Evolutionary conservation across 2,888 invertebrate species (phyloP).

Genomic region (Aleiodes testaceus): DNA sequence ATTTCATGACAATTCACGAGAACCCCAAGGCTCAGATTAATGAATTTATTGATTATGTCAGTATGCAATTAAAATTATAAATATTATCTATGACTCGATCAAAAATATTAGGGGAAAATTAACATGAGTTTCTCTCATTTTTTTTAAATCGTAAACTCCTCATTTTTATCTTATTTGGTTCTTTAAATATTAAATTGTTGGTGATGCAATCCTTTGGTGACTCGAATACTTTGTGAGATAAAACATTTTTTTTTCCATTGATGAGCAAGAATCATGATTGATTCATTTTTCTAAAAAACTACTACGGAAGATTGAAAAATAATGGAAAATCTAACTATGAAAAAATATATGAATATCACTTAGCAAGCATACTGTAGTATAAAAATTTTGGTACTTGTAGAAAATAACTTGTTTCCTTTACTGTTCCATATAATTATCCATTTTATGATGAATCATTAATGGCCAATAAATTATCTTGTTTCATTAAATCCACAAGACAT

Average conservation of each 20-base stretch:
- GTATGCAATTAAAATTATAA: no score
- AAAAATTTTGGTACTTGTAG: constrained; percentile 23
- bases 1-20: constrained; percentile 6
- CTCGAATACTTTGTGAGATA: constrained; percentile 16
- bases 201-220: constrained; percentile 24
- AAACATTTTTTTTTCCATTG: constrained; percentile 7
- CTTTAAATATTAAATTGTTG: background rate
- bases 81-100: no score
- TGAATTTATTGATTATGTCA: no score
- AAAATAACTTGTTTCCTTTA: constrained; percentile 21
- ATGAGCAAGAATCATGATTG: constrained; percentile 17
- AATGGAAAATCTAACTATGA: constrained; percentile 2
- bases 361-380: constrained; percentile 15
- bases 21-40: background rate
- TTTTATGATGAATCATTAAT: constrained; percentile 16
- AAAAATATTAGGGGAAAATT: no score
- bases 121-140: no score
- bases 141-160: no score
- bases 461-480: background rate
- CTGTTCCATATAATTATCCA: no score
- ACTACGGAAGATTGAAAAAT: constrained; percentile 18
- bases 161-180: no score
- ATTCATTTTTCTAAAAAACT: background rate
- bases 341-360: constrained; percentile 25
- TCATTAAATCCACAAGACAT: constrained; percentile 23